phyloP scores from a whole-genome alignment of 2,888 invertebrate genomes.

The Orthosia gothica region DNA sequence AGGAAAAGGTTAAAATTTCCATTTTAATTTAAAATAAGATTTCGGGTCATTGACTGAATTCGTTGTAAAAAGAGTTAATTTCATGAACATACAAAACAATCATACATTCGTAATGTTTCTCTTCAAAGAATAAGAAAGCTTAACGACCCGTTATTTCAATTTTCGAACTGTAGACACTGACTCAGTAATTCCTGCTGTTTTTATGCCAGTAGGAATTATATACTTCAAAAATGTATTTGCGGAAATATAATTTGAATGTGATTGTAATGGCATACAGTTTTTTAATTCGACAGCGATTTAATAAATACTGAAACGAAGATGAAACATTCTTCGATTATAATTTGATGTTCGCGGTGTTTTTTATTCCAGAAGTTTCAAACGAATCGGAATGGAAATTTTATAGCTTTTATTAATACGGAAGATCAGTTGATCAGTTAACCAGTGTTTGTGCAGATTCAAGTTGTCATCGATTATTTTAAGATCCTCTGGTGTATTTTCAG shows the following conservation, averaged over 20 bases:
- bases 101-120: constrained; percentile 54
- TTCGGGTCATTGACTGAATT: constrained; percentile 38
- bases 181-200: constrained; percentile 55
- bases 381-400: constrained; percentile 26
- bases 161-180: constrained; percentile 39
- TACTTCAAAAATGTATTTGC: constrained; percentile 45
- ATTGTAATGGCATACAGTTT: constrained; percentile 42
- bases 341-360: constrained; percentile 30
- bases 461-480: not conserved
- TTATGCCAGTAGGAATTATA: constrained; percentile 59
- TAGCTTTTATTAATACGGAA: not conserved
- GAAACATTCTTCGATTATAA: constrained; percentile 10
- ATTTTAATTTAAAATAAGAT: constrained; percentile 16
- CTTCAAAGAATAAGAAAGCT: constrained; percentile 54
- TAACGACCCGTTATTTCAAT: constrained; percentile 63
- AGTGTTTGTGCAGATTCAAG: not conserved
- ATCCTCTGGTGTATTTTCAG: constrained; percentile 1
- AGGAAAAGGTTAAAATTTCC: not conserved
- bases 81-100: constrained; percentile 48
- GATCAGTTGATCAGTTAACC: not conserved
- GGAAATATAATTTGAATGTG: constrained; percentile 45
- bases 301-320: constrained; percentile 24
- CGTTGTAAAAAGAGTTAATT: constrained; percentile 55
- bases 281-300: constrained; percentile 17
- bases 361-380: constrained; percentile 5